These are phyloP conservation scores for Neoseiulus cucumeris DNA, from an alignment of 1,140 invertebrate species.

Conservation along the genomic window DNA sequence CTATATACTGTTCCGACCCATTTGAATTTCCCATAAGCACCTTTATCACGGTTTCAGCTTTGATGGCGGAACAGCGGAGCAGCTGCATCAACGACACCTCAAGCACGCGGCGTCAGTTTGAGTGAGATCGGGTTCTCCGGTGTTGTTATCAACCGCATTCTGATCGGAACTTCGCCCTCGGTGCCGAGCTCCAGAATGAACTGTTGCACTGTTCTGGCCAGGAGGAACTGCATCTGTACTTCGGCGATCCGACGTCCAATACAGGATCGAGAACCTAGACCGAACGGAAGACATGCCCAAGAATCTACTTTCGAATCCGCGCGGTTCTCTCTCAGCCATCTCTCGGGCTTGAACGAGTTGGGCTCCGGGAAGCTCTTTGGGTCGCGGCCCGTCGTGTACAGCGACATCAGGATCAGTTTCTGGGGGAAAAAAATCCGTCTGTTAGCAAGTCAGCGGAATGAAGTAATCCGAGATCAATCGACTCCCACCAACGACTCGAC, in stretches of 20 bases:
- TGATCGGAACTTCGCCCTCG: conserved; percentile 19
- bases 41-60: too few species aligned
- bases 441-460: conserved; percentile 21
- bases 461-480: conserved; percentile 12
- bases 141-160: conserved; percentile 21
- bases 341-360: conserved; percentile 45
- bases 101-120: neutral
- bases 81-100: neutral
- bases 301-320: conserved; percentile 26
- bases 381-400: conserved; percentile 56
- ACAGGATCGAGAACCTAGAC: conserved; percentile 54
- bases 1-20: too few species aligned
- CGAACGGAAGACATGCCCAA: conserved; percentile 57
- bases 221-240: conserved; percentile 42
- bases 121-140: conserved; percentile 18
- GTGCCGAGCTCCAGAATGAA: conserved; percentile 17
- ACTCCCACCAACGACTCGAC: too few species aligned
- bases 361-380: conserved; percentile 43
- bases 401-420: conserved; percentile 53
- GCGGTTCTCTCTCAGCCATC: conserved; percentile 38
- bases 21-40: too few species aligned
- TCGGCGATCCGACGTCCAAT: conserved; percentile 57
- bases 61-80: too few species aligned
- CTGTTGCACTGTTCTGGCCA: conserved; percentile 26
- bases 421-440: too few species aligned